Evolutionary conservation across 2,888 invertebrate genomes (phyloP), one percentile per base, ranked within the genome.

Genomic region (Erebia epiphron): DNA sequence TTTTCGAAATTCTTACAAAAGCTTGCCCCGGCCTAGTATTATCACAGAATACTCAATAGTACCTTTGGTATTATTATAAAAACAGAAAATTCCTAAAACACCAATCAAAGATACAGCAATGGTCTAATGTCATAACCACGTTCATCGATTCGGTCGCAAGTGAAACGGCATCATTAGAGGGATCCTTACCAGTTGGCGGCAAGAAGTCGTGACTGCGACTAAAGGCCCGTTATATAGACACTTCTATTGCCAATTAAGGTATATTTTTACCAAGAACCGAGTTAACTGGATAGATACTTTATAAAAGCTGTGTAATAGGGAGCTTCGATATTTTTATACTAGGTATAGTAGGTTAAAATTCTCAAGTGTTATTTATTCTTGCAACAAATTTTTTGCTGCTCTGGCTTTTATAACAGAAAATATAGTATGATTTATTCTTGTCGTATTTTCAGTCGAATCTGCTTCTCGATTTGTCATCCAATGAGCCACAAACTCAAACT

Each of bases 121-220:
- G 58, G 63, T 13, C 52, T 64, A 67, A 67, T 67, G 70, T 73
- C 75, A 77, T 73, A 74, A 68, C 62, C 57, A 69, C 71, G 72
- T 67, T 60, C 72, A 67, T 61, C 68, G 73, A 56, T 74, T 70
- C 60, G 67, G 61, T 60, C 69, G 70, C 72, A 77, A 75, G 75
- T 73, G 76, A 79, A 78, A 77, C 73, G 74, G 73, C 67, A 75
- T 75, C 75, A 77, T 78, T 79, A 78, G 54, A 67, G 71, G 69
- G 64, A 56, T 64, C 68, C 71, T 56, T 73, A 71, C 76, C 73
- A 71, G 75, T 74, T 75, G 75, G 68, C 75, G 74, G 70, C 71
- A 75, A 72, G 71, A 70, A 76, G 77, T 82, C 81, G 82, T 81
- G 82, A 80, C 78, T 66, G 18, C 35, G 68, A 81, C 80, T 81